phyloP scores from a whole-genome alignment of 2,797 vertebrate genomes.

The Lates japonicus region DNA sequence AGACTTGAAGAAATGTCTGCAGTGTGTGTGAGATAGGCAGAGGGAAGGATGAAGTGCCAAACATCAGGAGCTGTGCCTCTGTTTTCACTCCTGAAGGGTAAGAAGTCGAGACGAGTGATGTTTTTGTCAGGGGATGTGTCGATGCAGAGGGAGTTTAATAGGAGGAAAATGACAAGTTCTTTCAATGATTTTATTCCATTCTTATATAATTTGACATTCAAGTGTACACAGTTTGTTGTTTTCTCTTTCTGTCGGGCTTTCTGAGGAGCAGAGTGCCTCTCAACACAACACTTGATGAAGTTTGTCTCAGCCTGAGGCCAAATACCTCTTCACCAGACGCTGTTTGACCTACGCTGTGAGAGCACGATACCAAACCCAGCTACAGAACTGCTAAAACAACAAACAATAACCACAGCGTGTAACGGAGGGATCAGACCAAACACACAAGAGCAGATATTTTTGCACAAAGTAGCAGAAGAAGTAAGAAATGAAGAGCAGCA shows the following conservation, averaged over 20 bases:
- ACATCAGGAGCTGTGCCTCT: conserved; percentile 35
- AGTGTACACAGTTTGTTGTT: background rate
- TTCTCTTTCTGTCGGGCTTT: background rate
- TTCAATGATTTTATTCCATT: background rate
- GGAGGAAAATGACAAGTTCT: background rate
- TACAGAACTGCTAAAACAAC: background rate
- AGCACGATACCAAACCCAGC: background rate
- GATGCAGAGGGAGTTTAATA: background rate
- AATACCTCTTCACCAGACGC: conserved; percentile 48
- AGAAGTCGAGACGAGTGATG: conserved; percentile 33
- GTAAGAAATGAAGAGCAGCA: no score
- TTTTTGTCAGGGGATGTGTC: background rate
- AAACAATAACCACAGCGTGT: background rate
- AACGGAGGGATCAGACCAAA: no score
- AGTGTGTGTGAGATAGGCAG: background rate
- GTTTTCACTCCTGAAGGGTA: conserved; percentile 55
- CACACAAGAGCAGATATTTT: background rate
- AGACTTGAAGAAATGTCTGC: background rate
- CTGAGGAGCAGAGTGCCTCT: background rate
- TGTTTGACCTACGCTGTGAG: conserved; percentile 5
- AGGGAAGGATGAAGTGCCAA: conserved; percentile 53
- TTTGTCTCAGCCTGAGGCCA: conserved; percentile 36
- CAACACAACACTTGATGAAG: background rate
- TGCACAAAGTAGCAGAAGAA: no score
- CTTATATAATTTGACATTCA: background rate